phyloP scores from a whole-genome alignment of 1,140 invertebrate species.

The Caenorhabditis remanei region DNA sequence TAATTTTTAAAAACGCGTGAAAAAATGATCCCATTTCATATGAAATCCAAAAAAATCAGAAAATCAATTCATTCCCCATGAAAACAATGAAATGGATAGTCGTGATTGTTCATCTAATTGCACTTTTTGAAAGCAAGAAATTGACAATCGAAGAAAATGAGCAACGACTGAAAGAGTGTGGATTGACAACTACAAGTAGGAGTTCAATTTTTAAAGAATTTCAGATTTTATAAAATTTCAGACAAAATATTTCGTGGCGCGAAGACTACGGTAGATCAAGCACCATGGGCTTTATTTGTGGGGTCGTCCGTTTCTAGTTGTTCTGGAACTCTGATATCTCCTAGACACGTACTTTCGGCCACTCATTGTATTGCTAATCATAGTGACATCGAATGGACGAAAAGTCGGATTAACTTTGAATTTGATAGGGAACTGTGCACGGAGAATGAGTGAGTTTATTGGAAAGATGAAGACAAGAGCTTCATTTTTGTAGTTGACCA shows the following conservation, averaged over 20 bases:
- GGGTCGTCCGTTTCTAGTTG: background rate
- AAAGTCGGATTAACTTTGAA: background rate
- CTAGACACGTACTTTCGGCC: background rate
- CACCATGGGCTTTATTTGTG: background rate
- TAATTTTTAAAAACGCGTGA: too few relatives aligned
- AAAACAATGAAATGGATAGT: background rate
- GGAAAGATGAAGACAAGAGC: too few relatives aligned
- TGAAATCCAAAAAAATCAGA: too few relatives aligned
- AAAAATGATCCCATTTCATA: too few relatives aligned
- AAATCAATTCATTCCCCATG: too few relatives aligned
- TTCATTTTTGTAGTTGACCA: too few relatives aligned
- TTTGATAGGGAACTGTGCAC: too few relatives aligned
- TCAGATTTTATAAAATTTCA: background rate
- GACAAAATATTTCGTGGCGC: conserved; percentile 3
- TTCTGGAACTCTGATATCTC: background rate
- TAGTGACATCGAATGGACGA: background rate
- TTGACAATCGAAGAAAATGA: conserved; percentile 9
- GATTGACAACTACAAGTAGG: background rate
- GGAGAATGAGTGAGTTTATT: too few relatives aligned
- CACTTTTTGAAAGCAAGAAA: background rate
- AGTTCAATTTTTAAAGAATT: background rate
- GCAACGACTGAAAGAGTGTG: conserved; percentile 1
- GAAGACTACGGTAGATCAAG: background rate
- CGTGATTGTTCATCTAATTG: background rate
- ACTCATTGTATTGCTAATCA: background rate